Evolutionary conservation across 1,140 invertebrate genomes (phyloP).

Genomic region (Eumaeus atala): DNA sequence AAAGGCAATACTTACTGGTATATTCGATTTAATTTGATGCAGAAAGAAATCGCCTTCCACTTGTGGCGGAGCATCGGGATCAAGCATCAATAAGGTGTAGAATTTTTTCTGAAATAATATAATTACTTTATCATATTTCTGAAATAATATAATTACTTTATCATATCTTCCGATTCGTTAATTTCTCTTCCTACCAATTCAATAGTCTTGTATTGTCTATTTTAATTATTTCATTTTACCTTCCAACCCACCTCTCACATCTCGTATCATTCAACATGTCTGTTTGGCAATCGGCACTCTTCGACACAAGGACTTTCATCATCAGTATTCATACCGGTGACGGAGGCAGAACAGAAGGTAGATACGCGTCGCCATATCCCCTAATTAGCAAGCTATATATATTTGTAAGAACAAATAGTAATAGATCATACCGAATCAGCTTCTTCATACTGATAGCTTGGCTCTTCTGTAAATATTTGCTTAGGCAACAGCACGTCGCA

Average conservation of each 20-base stretch:
- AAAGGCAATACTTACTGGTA: constrained; percentile 45
- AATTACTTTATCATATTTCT: constrained; percentile 42
- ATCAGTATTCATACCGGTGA: too few species aligned
- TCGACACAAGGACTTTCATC: too few species aligned
- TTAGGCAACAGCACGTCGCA: constrained; percentile 65
- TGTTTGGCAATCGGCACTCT: too few species aligned
- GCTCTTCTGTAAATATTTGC: constrained; percentile 62
- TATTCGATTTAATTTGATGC: constrained; percentile 61
- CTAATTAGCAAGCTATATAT: too few species aligned
- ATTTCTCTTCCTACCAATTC: too few species aligned
- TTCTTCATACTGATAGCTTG: constrained; percentile 47
- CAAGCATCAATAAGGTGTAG: constrained; percentile 54
- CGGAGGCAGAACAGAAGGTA: too few species aligned
- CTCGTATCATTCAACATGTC: too few species aligned
- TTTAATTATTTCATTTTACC: too few species aligned
- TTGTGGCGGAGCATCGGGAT: constrained; percentile 57
- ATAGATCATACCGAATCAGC: constrained; percentile 51
- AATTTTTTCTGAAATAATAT: constrained; percentile 57
- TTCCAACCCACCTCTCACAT: too few species aligned
- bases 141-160: constrained; percentile 28
- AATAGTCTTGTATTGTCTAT: too few species aligned
- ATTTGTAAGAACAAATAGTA: too few species aligned
- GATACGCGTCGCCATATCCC: too few species aligned
- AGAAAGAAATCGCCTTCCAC: constrained; percentile 57
- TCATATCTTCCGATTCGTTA: constrained; percentile 28